Evolutionary conservation across 2,888 invertebrate genomes (phyloP), one percentile per base, ranked within the genome.

Genomic region (Mesochorus sp.): DNA sequence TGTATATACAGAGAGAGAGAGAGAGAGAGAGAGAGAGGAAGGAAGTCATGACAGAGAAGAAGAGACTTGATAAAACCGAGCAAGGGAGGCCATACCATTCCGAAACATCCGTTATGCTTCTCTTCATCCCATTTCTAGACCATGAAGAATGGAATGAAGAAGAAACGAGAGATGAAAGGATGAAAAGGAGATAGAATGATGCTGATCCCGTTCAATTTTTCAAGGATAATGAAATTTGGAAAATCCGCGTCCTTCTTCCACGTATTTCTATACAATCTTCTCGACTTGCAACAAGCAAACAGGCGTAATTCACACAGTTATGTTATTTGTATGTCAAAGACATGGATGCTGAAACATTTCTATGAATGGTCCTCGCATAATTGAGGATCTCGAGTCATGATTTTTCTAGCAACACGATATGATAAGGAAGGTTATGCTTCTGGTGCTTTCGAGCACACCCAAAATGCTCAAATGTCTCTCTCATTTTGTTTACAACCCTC

Each of bases 41-140:
- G 37, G n/a, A 37, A 37, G 57, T 57, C n/a, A n/a, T n/a, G 44
- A 71, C 39, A 39, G 55, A 14, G 28, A 17, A 14, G 39, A 39
- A 19, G 44, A 19, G 12, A 51, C 62, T 62, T 78, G 74, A 78
- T 78, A 78, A 74, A 78, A 53, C 59, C 31, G 66, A 61, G 71
- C 59, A 37, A 51, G 57, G n/a, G 39, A 2, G 61, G 8, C 51
- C 21, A 42, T 67, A 64, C 34, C 39, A 64, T 57, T 51, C 64
- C 66, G 44, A 53, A 59, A 78, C 53, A 66, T 74, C 42, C 74
- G 77, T 77, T 77, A 72, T 74, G 59, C 66, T 66, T 61, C 39
- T 53, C 59, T 51, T 53, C 64, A 24, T 39, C 66, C 53, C 79
- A 39, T 75, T 49, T 49, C 31, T 61, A 26, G 59, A 47, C 17